Evolutionary conservation across 2,113 vertebrate genomes (phyloP), one percentile per base, ranked within the genome.

Genomic region (Scatophagus argus): DNA sequence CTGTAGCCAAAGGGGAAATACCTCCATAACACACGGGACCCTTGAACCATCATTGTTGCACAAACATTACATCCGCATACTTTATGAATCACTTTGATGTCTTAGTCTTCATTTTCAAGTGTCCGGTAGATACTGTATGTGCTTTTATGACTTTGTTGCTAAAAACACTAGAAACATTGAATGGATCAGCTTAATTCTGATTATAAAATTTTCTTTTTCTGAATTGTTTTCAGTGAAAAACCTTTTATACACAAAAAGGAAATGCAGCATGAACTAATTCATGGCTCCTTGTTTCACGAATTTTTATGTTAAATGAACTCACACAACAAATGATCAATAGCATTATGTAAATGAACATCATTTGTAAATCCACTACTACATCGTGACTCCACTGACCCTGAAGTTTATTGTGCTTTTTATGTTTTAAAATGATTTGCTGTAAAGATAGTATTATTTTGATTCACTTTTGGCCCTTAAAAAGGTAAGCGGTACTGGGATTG

Each of bases 1-100:
- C 62, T 71, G 38, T 64, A 46, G 69, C 83, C 79, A 77, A 74
- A 85, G 44, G 66, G 88, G 90, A 93, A 93, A 90, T 92, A 56
- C 80, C 82, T 80, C 61, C 51, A 66, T 44, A 59, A 82, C 75
- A 76, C 85, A 83, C 43, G 23, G 67, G 81, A 88, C 67, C 49
- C 71, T 76, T 82, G 44, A 83, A 49, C 72, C 19, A n/a, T 60
- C 44, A 67, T 34, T 73, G 39, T 39, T 44, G 19, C 62, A 64
- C 62, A 71, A 76, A 76, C 73, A 80, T 55, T 47, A 34, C 61
- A 71, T 47, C 41, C 60, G 65, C 44, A 31, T 51, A 34, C 31
- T 74, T 74, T 13, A 63, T 56, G 34, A 74, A 31, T 56, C 27
- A 31, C 63, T 83, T 76, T 66, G 55, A 85, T 73, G 66, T 69